phyloP scores from a whole-genome alignment of 2,113 vertebrate species.

The Pituophis catenifer region DNA sequence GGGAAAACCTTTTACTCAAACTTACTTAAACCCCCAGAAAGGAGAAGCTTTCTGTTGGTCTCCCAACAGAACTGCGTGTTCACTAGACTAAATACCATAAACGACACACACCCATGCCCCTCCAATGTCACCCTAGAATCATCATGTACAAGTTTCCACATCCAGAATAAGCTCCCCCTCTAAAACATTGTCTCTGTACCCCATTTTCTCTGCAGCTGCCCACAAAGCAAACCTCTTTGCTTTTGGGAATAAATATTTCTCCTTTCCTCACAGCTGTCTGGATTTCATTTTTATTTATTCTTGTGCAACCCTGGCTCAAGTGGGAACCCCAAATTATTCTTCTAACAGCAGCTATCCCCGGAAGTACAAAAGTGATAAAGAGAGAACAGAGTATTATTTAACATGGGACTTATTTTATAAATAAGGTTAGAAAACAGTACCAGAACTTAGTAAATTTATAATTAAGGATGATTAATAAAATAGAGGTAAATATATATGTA shows the following conservation, averaged over 20 bases:
- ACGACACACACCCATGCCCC: background rate
- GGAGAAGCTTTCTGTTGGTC: background rate
- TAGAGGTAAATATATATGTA: too few relatives aligned
- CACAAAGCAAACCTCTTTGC: background rate
- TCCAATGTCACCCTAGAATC: background rate
- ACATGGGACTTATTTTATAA: too few relatives aligned
- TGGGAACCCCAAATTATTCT: background rate
- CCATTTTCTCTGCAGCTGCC: background rate
- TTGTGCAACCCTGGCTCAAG: background rate
- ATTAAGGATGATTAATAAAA: too few relatives aligned
- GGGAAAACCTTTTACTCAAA: background rate
- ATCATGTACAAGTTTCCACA: background rate
- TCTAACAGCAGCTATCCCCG: background rate
- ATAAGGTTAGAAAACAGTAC: too few relatives aligned
- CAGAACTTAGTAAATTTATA: too few relatives aligned
- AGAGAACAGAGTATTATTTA: too few relatives aligned
- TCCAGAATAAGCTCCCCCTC: background rate
- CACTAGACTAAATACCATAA: background rate
- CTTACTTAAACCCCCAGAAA: background rate
- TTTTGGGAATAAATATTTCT: background rate
- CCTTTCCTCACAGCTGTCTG: background rate
- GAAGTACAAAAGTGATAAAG: slow-evolving; percentile 23
- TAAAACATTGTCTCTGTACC: background rate
- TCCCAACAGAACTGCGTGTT: background rate
- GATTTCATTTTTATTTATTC: background rate